Conservation (phyloP, 2,113 vertebrate genomes). For the Solea senegalensis region DNA sequence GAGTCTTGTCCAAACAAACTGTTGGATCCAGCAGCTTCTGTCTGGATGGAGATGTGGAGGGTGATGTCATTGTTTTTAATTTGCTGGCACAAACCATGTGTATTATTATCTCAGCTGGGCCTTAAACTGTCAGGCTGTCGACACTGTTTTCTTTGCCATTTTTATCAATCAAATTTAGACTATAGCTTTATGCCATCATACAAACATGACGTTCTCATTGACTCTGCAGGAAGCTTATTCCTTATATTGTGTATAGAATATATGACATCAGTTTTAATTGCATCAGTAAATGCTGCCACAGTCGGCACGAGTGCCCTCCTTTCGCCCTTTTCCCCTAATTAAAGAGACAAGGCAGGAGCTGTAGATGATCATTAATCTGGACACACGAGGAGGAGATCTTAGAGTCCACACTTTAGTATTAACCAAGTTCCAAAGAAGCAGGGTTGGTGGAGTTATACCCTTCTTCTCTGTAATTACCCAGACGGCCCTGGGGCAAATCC, state of each 20-base stretch:
- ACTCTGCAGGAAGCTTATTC: not conserved
- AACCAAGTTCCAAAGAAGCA: constrained; percentile 48
- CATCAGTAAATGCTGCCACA: constrained; percentile 6
- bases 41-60: constrained; percentile 34
- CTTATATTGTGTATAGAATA: not conserved
- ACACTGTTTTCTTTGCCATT: not conserved
- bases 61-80: constrained; percentile 55
- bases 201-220: not conserved
- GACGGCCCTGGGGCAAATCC: constrained; percentile 65
- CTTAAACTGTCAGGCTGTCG: not conserved
- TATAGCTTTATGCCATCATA: not conserved
- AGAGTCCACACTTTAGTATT: constrained; percentile 17
- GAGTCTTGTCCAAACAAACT: constrained; percentile 58
- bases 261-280: constrained; percentile 1
- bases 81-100: constrained; percentile 23
- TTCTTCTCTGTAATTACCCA: constrained; percentile 77
- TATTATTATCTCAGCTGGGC: constrained; percentile 19
- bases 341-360: constrained; percentile 14
- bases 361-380: constrained; percentile 62
- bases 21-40: constrained; percentile 44
- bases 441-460: constrained; percentile 54
- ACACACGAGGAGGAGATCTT: constrained; percentile 36
- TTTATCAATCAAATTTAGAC: not conserved
- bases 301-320: constrained; percentile 1
- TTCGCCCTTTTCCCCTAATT: constrained; percentile 28